phyloP scores from a whole-genome alignment of 2,797 vertebrate species.

The Anisognathus igniventris region DNA sequence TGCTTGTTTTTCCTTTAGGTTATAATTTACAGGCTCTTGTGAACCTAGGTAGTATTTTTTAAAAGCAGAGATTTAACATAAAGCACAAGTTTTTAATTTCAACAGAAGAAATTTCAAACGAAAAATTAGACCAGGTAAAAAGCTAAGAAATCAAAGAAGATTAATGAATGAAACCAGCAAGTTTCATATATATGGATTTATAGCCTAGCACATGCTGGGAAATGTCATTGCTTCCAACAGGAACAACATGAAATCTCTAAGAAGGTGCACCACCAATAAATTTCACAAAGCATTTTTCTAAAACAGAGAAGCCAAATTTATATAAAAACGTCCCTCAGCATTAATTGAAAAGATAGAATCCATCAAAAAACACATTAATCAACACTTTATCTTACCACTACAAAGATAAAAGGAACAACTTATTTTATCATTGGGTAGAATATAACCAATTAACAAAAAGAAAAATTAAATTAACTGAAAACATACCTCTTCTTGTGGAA shows the following conservation, averaged over 20 bases:
- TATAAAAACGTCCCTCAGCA: not conserved
- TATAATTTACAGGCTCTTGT: not conserved
- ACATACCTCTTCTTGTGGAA: slow-evolving; percentile 88
- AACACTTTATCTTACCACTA: not conserved
- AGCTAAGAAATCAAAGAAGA: not conserved
- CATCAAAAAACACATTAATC: not conserved
- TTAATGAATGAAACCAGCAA: not conserved
- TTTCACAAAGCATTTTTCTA: not conserved
- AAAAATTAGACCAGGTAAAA: not conserved
- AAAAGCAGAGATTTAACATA: not conserved
- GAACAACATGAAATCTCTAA: not conserved
- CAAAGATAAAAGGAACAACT: not conserved
- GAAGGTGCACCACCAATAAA: not conserved
- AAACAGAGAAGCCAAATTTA: not conserved
- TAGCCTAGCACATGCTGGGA: not conserved
- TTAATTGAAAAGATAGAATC: not conserved
- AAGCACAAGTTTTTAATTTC: not conserved
- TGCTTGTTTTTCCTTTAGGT: not conserved
- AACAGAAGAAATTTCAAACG: not conserved
- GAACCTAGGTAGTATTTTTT: not conserved
- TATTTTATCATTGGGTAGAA: not conserved
- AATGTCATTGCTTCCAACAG: not conserved
- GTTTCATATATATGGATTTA: not conserved
- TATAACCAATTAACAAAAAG: not conserved
- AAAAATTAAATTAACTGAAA: slow-evolving; percentile 7